Evolutionary conservation across 2,888 invertebrate species (phyloP).

Genomic region (Parnassius orleans): DNA sequence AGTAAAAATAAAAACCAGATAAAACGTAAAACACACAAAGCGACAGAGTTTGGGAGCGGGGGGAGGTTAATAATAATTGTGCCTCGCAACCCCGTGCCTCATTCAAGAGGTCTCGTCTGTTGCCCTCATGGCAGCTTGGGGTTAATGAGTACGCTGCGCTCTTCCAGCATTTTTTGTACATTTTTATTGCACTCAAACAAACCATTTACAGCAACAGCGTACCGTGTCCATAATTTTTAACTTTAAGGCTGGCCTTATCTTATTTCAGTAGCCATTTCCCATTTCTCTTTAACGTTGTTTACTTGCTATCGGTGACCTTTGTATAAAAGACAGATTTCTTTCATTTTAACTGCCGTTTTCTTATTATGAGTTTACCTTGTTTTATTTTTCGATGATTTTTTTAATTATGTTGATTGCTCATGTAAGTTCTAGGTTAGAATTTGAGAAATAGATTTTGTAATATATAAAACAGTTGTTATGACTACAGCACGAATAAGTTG

Average conservation of each 20-base stretch:
- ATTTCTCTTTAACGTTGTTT: constrained; percentile 15
- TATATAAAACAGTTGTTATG: too few relatives aligned
- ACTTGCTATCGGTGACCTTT: neutral
- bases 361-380: neutral
- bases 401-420: too few relatives aligned
- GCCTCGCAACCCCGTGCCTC: constrained; percentile 24
- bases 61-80: constrained; percentile 28
- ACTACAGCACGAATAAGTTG: too few relatives aligned
- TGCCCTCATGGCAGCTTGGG: constrained; percentile 31
- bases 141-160: constrained; percentile 54
- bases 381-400: too few relatives aligned
- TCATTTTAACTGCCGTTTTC: neutral
- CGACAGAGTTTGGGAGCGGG: neutral
- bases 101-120: constrained; percentile 31
- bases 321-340: neutral
- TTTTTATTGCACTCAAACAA: constrained; percentile 34
- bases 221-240: constrained; percentile 23
- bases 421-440: too few relatives aligned
- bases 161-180: constrained; percentile 37
- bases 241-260: constrained; percentile 22
- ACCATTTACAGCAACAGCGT: constrained; percentile 36
- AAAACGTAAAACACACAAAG: constrained; percentile 15
- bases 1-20: constrained; percentile 4
- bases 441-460: too few relatives aligned
- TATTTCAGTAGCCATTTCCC: constrained; percentile 13